Conservation (phyloP, 2,797 vertebrate species). For the Eptatretus atami region DNA sequence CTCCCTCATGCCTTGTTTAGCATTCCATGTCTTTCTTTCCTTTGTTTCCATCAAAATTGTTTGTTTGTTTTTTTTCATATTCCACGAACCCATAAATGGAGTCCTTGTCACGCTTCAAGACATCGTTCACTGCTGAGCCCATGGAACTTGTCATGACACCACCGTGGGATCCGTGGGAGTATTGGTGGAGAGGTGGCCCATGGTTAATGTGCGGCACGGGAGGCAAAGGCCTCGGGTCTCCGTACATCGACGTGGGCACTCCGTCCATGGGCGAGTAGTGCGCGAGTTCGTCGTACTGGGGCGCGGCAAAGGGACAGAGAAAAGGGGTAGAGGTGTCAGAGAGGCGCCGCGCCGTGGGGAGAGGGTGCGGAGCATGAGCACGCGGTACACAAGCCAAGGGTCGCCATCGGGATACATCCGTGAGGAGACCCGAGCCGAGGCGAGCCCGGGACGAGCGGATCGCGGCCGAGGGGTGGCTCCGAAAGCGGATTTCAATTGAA, state of each 20-base stretch:
- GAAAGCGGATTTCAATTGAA: slow-evolving; percentile 6
- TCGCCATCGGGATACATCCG: not conserved
- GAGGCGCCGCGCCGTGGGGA: slow-evolving; percentile 9
- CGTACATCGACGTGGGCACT: slow-evolving; percentile 92
- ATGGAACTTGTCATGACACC: slow-evolving; percentile 97
- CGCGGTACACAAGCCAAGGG: not conserved
- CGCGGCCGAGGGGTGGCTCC: not conserved
- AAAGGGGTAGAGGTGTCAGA: slow-evolving; percentile 7
- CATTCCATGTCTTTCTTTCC: slow-evolving; percentile 3
- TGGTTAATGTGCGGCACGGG: slow-evolving; percentile 98
- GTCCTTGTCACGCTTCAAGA: slow-evolving; percentile 98
- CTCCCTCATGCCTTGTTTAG: slow-evolving; percentile 2
- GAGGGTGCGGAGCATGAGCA: slow-evolving; percentile 6
- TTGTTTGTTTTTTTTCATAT: slow-evolving; percentile 6
- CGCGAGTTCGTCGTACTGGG: slow-evolving; percentile 89
- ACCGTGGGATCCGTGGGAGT: slow-evolving; percentile 87
- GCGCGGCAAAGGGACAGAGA: slow-evolving; percentile 14
- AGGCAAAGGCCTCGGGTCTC: slow-evolving; percentile 85
- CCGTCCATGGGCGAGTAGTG: slow-evolving; percentile 99
- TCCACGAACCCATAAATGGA: slow-evolving; percentile 85
- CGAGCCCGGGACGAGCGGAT: slow-evolving; percentile 8
- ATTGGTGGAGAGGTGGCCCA: slow-evolving; percentile 86
- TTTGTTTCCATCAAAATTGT: not conserved
- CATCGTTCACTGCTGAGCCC: slow-evolving; percentile 99
- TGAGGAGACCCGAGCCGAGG: slow-evolving; percentile 12